These are phyloP conservation scores for Oncorhynchus kisutch DNA, from an alignment of 2,113 vertebrate genomes.

Conservation along the genomic window DNA sequence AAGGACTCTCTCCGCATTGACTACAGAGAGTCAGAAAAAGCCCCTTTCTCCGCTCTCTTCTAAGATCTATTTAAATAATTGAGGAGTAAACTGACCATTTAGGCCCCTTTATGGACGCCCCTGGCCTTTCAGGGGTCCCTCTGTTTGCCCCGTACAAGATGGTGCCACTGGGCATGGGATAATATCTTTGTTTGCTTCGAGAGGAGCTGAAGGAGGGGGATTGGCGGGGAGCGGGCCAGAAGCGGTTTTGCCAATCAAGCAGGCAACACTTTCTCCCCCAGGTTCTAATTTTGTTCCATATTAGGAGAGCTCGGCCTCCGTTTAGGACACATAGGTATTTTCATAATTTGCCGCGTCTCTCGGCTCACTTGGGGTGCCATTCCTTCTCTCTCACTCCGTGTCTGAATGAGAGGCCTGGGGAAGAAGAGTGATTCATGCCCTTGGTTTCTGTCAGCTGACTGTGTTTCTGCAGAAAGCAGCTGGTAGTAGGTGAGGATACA, in stretches of 20 bases:
- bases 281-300: constrained; percentile 84
- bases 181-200: constrained; percentile 73
- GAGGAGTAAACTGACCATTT: constrained; percentile 80
- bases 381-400: constrained; percentile 42
- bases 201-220: constrained; percentile 20
- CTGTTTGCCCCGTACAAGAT: constrained; percentile 65
- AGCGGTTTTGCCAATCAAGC: constrained; percentile 79
- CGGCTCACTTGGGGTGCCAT: constrained; percentile 62
- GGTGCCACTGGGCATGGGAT: constrained; percentile 70
- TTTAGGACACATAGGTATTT: constrained; percentile 80
- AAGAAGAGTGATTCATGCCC: constrained; percentile 67
- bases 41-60: constrained; percentile 64
- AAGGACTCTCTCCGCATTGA: constrained; percentile 68
- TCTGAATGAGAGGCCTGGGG: constrained; percentile 72
- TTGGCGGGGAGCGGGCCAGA: constrained; percentile 58
- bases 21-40: constrained; percentile 61
- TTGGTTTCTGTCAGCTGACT: constrained; percentile 62
- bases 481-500: constrained; percentile 61
- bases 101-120: constrained; percentile 76
- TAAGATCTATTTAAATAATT: constrained; percentile 80
- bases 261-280: constrained; percentile 75
- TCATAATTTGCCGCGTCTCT: constrained; percentile 79
- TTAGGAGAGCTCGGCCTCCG: constrained; percentile 80
- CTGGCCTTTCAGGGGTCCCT: constrained; percentile 67
- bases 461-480: constrained; percentile 63